A percentile compares a stretch with the other conserved stretches of the same genome.
These are phyloP conservation scores for Steinernema carpocapsae DNA, from an alignment of 2,888 invertebrate species.

Conservation along the genomic window DNA sequence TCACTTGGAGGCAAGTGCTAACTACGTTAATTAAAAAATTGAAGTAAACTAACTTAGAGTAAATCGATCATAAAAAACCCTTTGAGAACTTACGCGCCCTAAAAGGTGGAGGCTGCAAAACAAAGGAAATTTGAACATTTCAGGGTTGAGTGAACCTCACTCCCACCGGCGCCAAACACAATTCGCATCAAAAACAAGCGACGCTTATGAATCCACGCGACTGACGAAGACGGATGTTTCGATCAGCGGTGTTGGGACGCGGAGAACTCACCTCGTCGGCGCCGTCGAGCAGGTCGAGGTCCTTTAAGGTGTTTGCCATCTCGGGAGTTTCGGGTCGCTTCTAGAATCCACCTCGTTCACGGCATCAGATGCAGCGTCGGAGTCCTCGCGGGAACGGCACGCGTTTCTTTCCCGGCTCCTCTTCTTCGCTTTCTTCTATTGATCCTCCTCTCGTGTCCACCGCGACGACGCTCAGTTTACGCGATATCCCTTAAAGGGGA, in stretches of 20 bases:
- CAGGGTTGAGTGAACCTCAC: too few species aligned
- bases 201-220: background rate
- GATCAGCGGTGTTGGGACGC: background rate
- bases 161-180: too few species aligned
- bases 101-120: too few species aligned
- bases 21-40: too few species aligned
- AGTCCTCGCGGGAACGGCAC: conserved; percentile 1
- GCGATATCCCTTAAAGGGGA: conserved; percentile 21
- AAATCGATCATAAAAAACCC: too few species aligned
- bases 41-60: too few species aligned
- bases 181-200: too few species aligned
- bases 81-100: too few species aligned
- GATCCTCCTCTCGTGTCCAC: conserved; percentile 31
- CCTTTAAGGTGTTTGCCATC: conserved; percentile 44
- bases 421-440: conserved; percentile 26
- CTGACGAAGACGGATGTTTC: background rate
- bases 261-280: conserved; percentile 49
- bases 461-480: conserved; percentile 19
- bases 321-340: conserved; percentile 1
- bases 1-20: too few species aligned
- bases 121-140: too few species aligned
- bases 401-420: conserved; percentile 8
- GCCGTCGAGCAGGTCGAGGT: conserved; percentile 53
- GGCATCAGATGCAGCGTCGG: background rate
- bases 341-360: background rate